Evolutionary conservation across 2,888 invertebrate species (phyloP), one percentile per base, ranked within the genome.

Genomic region (Ditula angustiorana): DNA sequence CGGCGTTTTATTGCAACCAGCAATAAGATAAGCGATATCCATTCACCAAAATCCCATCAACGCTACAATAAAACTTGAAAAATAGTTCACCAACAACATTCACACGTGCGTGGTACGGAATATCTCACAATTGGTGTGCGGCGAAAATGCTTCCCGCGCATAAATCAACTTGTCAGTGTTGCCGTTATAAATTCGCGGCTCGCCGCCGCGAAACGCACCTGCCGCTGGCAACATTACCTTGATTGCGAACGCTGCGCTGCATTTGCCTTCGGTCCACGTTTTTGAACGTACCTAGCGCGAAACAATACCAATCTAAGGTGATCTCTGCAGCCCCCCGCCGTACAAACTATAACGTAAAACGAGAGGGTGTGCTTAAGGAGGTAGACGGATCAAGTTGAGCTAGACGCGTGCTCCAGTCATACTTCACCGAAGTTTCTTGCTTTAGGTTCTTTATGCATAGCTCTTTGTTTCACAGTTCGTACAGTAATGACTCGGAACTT

Each of bases 141-240:
- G 78, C 79, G 83, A 79, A 82, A 86, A 85, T 85, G 82, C 79
- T 85, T 82, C 78, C 83, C 75, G 77, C 80, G 81, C 80, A 87
- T 90, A 89, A 88, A 90, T 90, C 89, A 89, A 79, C 77, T 82
- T 90, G 90, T 90, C 90, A 85, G 86, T 89, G 86, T 85, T 83
- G 85, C 84, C 73, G 86, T 88, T 88, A 88, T 90, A 89, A 86
- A 90, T 90, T 87, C 86, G 86, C 83, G 81, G 79, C 77, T 78
- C 73, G 78, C 80, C 81, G 79, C 81, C 79, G 69, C 75, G 78
- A 77, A 77, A 83, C 87, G 84, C 90, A 90, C 90, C 90, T 90
- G 82, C 72, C 78, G 76, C 78, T 76, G 86, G 86, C 83, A 84
- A 86, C 88, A 87, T 89, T 88, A 88, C 87, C 83, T 86, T 89